Conservation (phyloP, 1,140 invertebrate genomes). For the Megalopta genalis region DNA sequence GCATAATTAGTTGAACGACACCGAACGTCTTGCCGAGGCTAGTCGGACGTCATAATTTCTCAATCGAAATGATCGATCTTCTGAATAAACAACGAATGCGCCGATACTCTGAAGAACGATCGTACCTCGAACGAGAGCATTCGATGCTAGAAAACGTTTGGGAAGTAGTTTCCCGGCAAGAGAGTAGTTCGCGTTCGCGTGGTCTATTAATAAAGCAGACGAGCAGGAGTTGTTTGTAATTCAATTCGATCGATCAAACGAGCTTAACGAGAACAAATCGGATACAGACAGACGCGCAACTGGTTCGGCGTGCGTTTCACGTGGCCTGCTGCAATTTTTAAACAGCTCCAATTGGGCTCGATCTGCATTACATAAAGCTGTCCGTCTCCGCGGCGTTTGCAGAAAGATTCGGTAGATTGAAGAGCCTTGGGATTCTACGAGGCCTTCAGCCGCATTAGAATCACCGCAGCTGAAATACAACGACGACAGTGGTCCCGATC, state of each 20-base stretch:
- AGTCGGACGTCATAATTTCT: too few relatives aligned
- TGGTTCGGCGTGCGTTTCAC: slow-evolving; percentile 30
- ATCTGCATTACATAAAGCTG: slow-evolving; percentile 15
- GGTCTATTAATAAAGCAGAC: slow-evolving; percentile 24
- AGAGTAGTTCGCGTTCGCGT: slow-evolving; percentile 8
- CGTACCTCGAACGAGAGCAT: too few relatives aligned
- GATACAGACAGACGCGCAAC: not conserved
- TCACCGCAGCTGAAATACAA: not conserved
- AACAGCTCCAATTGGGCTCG: slow-evolving; percentile 5
- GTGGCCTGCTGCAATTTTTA: slow-evolving; percentile 16
- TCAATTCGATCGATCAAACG: slow-evolving; percentile 32
- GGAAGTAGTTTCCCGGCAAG: not conserved
- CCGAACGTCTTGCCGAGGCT: too few relatives aligned
- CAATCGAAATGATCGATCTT: too few relatives aligned
- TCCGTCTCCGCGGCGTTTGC: not conserved
- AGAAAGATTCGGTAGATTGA: slow-evolving; percentile 14
- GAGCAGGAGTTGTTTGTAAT: slow-evolving; percentile 24
- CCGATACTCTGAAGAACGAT: too few relatives aligned
- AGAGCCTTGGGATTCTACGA: not conserved
- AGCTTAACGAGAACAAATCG: slow-evolving; percentile 33
- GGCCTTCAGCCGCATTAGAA: slow-evolving; percentile 12
- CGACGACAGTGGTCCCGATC: not conserved
- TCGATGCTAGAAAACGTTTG: too few relatives aligned
- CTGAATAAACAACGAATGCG: too few relatives aligned
- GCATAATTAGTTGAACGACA: too few relatives aligned